phyloP scores from a whole-genome alignment of 2,888 invertebrate species.

The Cyrtodaria siliqua region DNA sequence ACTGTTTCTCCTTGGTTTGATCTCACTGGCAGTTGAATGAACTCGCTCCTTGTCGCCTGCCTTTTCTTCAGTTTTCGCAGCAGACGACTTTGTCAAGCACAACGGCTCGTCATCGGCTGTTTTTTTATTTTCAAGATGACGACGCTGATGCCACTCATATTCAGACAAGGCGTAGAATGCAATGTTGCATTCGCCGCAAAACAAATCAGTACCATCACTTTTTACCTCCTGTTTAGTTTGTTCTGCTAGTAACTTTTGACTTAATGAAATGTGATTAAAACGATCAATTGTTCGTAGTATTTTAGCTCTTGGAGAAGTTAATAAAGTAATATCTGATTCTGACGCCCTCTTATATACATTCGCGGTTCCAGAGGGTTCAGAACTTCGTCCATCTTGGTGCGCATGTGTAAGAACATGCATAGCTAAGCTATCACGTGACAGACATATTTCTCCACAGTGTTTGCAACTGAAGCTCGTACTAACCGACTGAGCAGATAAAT shows the following conservation, averaged over 20 bases:
- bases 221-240: not conserved
- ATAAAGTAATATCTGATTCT: not conserved
- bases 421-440: slow-evolving; percentile 80
- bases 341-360: slow-evolving; percentile 15
- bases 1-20: slow-evolving; percentile 49
- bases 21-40: too few relatives aligned
- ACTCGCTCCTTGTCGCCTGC: not conserved
- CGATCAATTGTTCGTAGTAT: slow-evolving; percentile 2
- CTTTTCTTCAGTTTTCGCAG: not conserved
- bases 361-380: not conserved
- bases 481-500: not conserved
- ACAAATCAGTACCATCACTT: slow-evolving; percentile 10
- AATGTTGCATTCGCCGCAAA: slow-evolving; percentile 41
- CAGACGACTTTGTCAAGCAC: slow-evolving; percentile 31
- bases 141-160: slow-evolving; percentile 45
- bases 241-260: not conserved
- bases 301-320: not conserved
- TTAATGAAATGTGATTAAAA: not conserved
- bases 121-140: slow-evolving; percentile 13
- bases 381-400: slow-evolving; percentile 29
- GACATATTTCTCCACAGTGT: slow-evolving; percentile 76
- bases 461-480: slow-evolving; percentile 65
- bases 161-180: slow-evolving; percentile 47
- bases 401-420: slow-evolving; percentile 83
- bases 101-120: slow-evolving; percentile 28